Conservation (phyloP, 2,797 vertebrate species). For the Sebastes paucispinis region DNA sequence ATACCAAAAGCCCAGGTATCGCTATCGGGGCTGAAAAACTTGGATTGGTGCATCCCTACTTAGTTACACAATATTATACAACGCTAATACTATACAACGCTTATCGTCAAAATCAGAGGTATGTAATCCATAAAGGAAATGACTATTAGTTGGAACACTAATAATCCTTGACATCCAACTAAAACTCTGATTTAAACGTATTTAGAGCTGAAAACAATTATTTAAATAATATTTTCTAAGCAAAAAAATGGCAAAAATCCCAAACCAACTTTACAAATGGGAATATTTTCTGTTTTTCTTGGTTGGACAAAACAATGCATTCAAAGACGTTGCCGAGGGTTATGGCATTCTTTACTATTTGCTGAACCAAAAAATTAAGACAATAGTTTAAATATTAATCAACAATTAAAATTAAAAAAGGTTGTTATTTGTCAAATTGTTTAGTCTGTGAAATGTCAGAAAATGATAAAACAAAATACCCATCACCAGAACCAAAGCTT, state of each 20-base stretch:
- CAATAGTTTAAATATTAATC: neutral
- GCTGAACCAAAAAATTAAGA: neutral
- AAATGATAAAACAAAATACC: neutral
- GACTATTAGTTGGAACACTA: neutral
- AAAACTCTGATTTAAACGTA: neutral
- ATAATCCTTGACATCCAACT: neutral
- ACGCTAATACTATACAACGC: too few relatives aligned
- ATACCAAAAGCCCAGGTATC: too few relatives aligned
- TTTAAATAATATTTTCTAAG: neutral
- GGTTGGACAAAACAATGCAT: neutral
- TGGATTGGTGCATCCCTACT: too few relatives aligned
- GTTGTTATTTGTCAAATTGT: neutral
- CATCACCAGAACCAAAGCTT: neutral
- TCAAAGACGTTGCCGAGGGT: rapidly evolving
- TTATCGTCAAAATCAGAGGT: neutral
- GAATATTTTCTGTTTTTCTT: neutral
- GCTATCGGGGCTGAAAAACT: too few relatives aligned
- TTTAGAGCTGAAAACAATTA: neutral
- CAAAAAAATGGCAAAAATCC: neutral
- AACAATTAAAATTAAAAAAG: neutral
- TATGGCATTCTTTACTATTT: neutral
- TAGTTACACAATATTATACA: too few relatives aligned
- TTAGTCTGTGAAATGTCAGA: neutral
- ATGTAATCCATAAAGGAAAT: neutral
- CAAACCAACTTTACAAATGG: neutral